Conservation (phyloP, 2,113 vertebrate genomes). For the Brachypodius melanocephalos region DNA sequence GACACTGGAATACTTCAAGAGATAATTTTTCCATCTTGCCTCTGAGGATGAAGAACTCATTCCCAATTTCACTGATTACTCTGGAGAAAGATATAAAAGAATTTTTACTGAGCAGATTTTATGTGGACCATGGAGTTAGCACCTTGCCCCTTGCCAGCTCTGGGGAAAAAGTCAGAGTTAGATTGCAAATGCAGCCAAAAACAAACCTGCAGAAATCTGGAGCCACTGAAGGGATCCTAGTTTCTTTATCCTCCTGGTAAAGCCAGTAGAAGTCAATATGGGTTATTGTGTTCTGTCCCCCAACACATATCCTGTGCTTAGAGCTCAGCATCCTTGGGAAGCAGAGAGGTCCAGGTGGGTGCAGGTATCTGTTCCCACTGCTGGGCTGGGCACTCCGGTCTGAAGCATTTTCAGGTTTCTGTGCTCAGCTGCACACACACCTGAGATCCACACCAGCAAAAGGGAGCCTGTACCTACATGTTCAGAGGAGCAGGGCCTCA, state of each 20-base stretch:
- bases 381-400: neutral
- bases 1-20: neutral
- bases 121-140: neutral
- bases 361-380: neutral
- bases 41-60: neutral
- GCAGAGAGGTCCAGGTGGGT: neutral
- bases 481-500: neutral
- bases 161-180: neutral
- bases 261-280: neutral
- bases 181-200: neutral
- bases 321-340: neutral
- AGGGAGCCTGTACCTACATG: slow-evolving; percentile 24
- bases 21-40: neutral
- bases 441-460: neutral
- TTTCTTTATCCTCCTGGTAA: neutral
- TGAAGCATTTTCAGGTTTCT: neutral
- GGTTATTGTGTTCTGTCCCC: neutral
- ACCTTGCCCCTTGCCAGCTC: neutral
- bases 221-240: neutral
- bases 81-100: neutral
- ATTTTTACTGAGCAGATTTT: neutral
- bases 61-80: neutral
- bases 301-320: neutral
- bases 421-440: neutral
- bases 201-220: neutral